A percentile compares a stretch with the other conserved stretches of the same genome.
Conservation (phyloP, 2,888 invertebrate genomes). For the Oligia latruncula region DNA sequence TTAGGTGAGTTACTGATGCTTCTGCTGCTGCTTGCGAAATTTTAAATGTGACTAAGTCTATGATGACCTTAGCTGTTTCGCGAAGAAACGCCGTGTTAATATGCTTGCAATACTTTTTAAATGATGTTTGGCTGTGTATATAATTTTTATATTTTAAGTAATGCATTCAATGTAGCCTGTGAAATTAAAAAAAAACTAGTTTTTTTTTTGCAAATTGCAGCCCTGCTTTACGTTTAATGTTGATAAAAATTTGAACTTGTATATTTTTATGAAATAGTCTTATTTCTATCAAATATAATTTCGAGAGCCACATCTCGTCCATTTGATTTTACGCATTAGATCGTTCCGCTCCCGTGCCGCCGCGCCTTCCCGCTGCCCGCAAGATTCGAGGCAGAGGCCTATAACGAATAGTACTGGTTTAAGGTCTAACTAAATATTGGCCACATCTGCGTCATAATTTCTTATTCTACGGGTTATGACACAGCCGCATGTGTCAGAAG, state of each 20-base stretch:
- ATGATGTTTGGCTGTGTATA: not conserved
- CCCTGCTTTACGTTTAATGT: not conserved
- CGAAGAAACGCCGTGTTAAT: not conserved
- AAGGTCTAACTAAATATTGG: not conserved
- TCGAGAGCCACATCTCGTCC: not conserved
- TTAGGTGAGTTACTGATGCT: conserved; percentile 67
- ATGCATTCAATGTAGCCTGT: not conserved
- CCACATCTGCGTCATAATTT: not conserved
- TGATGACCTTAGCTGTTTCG: not conserved
- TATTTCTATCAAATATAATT: not conserved
- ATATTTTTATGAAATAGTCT: not conserved
- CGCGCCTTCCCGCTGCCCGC: too few relatives aligned
- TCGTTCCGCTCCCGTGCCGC: too few relatives aligned
- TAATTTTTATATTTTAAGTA: too few relatives aligned
- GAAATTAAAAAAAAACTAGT: not conserved
- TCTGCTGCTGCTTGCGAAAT: conserved; percentile 8
- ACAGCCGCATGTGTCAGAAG: not conserved
- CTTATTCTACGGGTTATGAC: not conserved
- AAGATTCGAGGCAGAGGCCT: too few relatives aligned
- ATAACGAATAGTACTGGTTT: too few relatives aligned
- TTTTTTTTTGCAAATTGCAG: not conserved
- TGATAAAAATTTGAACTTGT: not conserved
- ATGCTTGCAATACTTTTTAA: not conserved
- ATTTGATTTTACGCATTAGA: too few relatives aligned
- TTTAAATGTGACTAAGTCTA: not conserved